Evolutionary conservation across 2,797 vertebrate genomes (phyloP).

Genomic region (Peromyscus attwateri): DNA sequence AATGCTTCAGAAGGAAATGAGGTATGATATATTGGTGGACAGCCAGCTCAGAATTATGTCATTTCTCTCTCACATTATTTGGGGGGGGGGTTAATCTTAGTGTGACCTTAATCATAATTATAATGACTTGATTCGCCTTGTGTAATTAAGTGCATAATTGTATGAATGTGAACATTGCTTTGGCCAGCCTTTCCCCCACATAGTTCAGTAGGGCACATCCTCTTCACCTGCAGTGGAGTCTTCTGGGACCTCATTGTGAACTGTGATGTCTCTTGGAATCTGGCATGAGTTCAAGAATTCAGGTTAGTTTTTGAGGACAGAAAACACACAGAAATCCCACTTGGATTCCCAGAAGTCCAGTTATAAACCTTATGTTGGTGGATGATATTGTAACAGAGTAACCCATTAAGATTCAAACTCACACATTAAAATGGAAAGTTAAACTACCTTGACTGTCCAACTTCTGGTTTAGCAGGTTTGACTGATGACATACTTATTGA

Average conservation of each 20-base stretch:
- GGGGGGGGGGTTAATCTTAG: constrained; percentile 21
- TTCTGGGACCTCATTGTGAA: constrained; percentile 80
- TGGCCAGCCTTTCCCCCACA: constrained; percentile 64
- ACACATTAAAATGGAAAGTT: constrained; percentile 47
- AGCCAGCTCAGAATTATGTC: constrained; percentile 34
- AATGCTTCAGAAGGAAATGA: constrained; percentile 65
- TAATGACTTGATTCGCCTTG: constrained; percentile 62
- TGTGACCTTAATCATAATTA: constrained; percentile 71
- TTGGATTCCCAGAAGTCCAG: constrained; percentile 49
- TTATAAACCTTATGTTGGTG: constrained; percentile 69
- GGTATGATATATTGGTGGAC: neutral
- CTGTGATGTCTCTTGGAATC: constrained; percentile 79
- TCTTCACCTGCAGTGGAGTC: constrained; percentile 69
- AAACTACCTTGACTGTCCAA: neutral
- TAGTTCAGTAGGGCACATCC: constrained; percentile 68
- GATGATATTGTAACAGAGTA: constrained; percentile 15
- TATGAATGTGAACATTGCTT: constrained; percentile 52
- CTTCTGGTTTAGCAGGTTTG: neutral
- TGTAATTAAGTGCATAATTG: constrained; percentile 72
- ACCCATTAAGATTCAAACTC: constrained; percentile 55
- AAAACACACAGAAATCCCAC: constrained; percentile 65
- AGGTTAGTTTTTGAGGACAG: constrained; percentile 73
- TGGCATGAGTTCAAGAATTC: constrained; percentile 74
- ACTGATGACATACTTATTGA: constrained; percentile 1
- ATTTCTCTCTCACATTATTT: constrained; percentile 44